Evolutionary conservation across 92 coral and sea anemone species (phyloP).

Genomic region (Ricordea florida): DNA sequence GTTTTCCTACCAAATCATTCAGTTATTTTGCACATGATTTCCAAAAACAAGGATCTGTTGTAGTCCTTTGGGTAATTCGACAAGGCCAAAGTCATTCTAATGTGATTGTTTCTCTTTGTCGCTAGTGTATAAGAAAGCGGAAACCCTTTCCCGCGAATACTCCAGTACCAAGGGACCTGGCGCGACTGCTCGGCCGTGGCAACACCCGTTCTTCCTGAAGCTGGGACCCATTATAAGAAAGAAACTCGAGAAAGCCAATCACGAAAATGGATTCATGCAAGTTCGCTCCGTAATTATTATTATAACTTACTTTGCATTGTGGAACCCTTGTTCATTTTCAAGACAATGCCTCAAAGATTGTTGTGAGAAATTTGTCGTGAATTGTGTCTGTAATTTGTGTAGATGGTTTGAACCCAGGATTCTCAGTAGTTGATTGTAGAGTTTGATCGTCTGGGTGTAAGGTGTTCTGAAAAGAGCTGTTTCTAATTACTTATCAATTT

Average conservation of each 20-base stretch:
- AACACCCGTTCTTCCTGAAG: conserved; percentile 91
- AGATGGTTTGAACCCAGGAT: too few relatives aligned
- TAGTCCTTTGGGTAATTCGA: too few relatives aligned
- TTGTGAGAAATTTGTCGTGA: too few relatives aligned
- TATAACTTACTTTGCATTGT: not conserved
- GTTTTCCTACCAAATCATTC: too few relatives aligned
- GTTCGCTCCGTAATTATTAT: not conserved
- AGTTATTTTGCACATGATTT: too few relatives aligned
- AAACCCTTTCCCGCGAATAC: conserved; percentile 88
- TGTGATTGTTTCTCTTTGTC: not conserved
- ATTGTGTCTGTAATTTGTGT: too few relatives aligned
- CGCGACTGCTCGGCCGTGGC: conserved; percentile 93
- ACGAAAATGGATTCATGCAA: conserved; percentile 97
- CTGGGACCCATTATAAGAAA: conserved; percentile 87
- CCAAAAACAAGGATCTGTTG: too few relatives aligned
- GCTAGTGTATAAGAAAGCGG: conserved; percentile 89
- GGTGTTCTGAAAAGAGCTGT: too few relatives aligned
- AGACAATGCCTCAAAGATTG: too few relatives aligned
- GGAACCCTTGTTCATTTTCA: not conserved
- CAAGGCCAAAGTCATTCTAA: not conserved
- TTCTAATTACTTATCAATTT: too few relatives aligned
- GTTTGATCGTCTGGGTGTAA: too few relatives aligned
- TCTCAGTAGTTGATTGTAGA: too few relatives aligned
- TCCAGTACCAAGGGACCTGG: conserved; percentile 92
- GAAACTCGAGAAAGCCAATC: conserved; percentile 88